A percentile compares a stretch with the other conserved stretches of the same genome.
Evolutionary conservation across 1,140 invertebrate genomes (phyloP).

Genomic region (Elymnias hypermnestra): DNA sequence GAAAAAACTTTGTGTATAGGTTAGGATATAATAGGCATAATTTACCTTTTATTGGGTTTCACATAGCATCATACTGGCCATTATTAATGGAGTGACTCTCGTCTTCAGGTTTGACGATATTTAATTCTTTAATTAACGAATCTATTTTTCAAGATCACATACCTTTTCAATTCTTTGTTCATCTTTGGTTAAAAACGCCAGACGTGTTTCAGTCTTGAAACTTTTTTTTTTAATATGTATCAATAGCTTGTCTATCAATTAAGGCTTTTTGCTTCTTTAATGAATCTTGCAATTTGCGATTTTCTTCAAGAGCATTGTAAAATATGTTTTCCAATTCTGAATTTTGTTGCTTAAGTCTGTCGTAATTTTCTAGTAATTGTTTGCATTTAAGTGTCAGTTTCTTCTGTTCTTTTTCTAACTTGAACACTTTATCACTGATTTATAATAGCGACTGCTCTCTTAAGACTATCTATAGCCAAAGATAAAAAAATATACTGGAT

Average conservation of each 20-base stretch:
- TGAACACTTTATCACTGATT: slow-evolving; percentile 86
- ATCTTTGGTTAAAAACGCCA: slow-evolving; percentile 83
- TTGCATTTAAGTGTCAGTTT: slow-evolving; percentile 88
- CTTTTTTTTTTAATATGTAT: slow-evolving; percentile 83
- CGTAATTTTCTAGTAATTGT: slow-evolving; percentile 84
- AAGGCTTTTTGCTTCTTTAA: slow-evolving; percentile 83
- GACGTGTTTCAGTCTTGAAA: slow-evolving; percentile 82
- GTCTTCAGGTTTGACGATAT: slow-evolving; percentile 76
- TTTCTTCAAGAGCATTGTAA: slow-evolving; percentile 87
- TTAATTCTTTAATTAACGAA: slow-evolving; percentile 78
- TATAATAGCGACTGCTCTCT: slow-evolving; percentile 89
- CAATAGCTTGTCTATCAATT: slow-evolving; percentile 83
- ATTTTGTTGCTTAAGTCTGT: slow-evolving; percentile 84
- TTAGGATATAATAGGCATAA: too few species aligned
- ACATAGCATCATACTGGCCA: too few species aligned
- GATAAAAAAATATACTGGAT: too few species aligned
- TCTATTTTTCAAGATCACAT: slow-evolving; percentile 84
- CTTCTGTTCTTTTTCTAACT: slow-evolving; percentile 96
- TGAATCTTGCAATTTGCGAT: slow-evolving; percentile 85
- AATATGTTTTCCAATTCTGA: slow-evolving; percentile 87
- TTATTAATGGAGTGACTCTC: slow-evolving; percentile 70
- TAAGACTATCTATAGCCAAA: slow-evolving; percentile 88
- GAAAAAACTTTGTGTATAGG: too few species aligned
- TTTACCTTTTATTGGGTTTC: too few species aligned
- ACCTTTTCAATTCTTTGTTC: slow-evolving; percentile 85